Evolutionary conservation across 2,888 invertebrate genomes (phyloP), one percentile per base, ranked within the genome.

Genomic region (Teleiodes luculella): DNA sequence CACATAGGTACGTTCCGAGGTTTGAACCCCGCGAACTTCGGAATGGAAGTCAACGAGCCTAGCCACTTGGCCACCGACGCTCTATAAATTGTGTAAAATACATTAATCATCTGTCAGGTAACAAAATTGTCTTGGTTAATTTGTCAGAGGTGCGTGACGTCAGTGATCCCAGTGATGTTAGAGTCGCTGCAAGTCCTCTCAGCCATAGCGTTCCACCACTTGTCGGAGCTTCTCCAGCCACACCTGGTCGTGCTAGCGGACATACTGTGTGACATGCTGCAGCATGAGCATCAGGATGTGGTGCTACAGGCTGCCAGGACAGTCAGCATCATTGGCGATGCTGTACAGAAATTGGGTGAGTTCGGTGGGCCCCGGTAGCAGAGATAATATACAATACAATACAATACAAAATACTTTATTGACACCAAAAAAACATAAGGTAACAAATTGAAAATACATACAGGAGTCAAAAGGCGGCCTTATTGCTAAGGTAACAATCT

Each of bases 121-220:
- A 35, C n/a, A 35, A 16, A 37, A 35, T n/a, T 5, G 13, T 13
- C 16, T 14, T 3, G 7, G 24, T 24, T 24, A 24, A 24, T 13
- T 13, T 39, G 13, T 14, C 76, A 90, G 83, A 80, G 76, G 56
- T 80, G 80, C 57, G 70, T 77, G 52, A 74, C 79, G 1, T 80
- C 90, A n/a, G 82, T 90, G 0, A 91, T 93, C 13, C 94, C 96
- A 14, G 91, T 96, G 46, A 91, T 95, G 57, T 81, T 96, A 16
- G 96, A 96, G 78, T 94, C 95, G 11, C 86, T 96, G 0, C 95
- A 95, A 86, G 92, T 95, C 1, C 66, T 94, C 0, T 91, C 92
- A 0, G 92, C 92, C 0, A 90, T 94, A 69, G 89, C 91, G 1
- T 88, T 92, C 55, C 91, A 92, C 56, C 92, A 94, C 69, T 91